Percentiles rank a stretch among this genome's conserved stretches.
phyloP scores from a whole-genome alignment of 2,113 vertebrate species.

The Suricata suricatta region DNA sequence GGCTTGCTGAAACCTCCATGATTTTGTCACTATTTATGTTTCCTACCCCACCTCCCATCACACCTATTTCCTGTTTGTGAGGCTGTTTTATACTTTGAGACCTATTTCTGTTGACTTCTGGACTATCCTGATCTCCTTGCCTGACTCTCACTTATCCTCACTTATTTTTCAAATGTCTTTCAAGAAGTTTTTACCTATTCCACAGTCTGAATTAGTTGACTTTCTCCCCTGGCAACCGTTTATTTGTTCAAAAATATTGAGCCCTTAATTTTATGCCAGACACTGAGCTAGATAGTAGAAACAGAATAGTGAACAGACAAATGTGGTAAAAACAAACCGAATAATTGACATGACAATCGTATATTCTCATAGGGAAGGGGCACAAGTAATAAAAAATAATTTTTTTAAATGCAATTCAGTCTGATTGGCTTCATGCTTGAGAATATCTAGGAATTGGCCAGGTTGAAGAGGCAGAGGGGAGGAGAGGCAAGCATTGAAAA shows the following conservation, averaged over 20 bases:
- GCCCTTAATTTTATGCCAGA: not conserved
- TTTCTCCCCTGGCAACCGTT: not conserved
- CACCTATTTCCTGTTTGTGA: not conserved
- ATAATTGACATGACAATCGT: not conserved
- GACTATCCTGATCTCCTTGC: not conserved
- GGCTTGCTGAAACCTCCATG: not conserved
- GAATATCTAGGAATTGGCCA: not conserved
- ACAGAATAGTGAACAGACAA: not conserved
- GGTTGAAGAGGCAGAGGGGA: too few species aligned
- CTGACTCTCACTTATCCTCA: not conserved
- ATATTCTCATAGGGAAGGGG: not conserved
- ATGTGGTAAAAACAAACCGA: not conserved
- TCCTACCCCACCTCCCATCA: not conserved
- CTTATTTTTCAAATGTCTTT: not conserved
- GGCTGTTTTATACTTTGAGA: not conserved
- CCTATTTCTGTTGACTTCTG: not conserved
- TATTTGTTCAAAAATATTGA: not conserved
- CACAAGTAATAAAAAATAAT: not conserved
- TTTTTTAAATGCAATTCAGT: not conserved
- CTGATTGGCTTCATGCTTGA: not conserved
- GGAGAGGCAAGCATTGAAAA: not conserved
- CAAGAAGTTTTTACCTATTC: not conserved
- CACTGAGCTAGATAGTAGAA: not conserved
- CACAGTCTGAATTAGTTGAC: not conserved
- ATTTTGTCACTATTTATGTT: not conserved